A percentile compares a stretch with the other conserved stretches of the same genome.
phyloP scores from a whole-genome alignment of 1,140 invertebrate genomes.

The Drosophila santomea region DNA sequence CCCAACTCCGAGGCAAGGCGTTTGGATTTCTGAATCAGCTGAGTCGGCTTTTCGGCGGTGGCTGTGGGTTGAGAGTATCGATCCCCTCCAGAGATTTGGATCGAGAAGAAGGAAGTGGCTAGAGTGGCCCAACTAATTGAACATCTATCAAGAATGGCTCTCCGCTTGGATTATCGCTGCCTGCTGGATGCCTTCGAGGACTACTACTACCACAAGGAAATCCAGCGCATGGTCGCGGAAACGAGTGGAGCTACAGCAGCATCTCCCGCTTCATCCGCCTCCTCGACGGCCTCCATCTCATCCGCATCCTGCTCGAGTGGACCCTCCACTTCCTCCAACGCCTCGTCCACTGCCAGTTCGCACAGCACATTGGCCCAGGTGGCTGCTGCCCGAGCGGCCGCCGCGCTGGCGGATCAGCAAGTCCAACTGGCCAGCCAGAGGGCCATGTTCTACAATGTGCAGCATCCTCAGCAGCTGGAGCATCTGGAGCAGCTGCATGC shows the following conservation, averaged over 20 bases:
- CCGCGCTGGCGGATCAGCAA: conserved; percentile 16
- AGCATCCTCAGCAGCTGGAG: conserved; percentile 36
- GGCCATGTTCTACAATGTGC: conserved; percentile 36
- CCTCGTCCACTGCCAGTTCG: conserved; percentile 67
- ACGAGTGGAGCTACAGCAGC: conserved; percentile 26
- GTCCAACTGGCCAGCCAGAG: conserved; percentile 23
- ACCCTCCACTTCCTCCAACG: conserved; percentile 41
- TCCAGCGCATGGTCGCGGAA: conserved; percentile 53
- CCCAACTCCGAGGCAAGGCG: no score
- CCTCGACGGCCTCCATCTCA: conserved; percentile 25
- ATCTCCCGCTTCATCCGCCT: conserved; percentile 30
- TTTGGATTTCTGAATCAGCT: not conserved
- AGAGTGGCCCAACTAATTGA: not conserved
- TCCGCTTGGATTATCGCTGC: conserved; percentile 70
- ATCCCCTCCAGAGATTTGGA: conserved; percentile 10
- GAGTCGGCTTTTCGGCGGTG: conserved; percentile 8
- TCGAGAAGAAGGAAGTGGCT: conserved; percentile 4
- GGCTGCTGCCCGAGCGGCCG: conserved; percentile 52
- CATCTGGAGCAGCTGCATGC: conserved; percentile 36
- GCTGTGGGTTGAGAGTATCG: conserved; percentile 9
- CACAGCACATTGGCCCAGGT: conserved; percentile 45
- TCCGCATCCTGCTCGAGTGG: conserved; percentile 30
- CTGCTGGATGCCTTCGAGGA: conserved; percentile 75
- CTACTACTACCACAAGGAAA: conserved; percentile 71
- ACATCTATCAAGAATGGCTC: not conserved